Evolutionary conservation across 2,888 invertebrate species (phyloP), one percentile per base, ranked within the genome.

Genomic region (Drosophila neonasuta): DNA sequence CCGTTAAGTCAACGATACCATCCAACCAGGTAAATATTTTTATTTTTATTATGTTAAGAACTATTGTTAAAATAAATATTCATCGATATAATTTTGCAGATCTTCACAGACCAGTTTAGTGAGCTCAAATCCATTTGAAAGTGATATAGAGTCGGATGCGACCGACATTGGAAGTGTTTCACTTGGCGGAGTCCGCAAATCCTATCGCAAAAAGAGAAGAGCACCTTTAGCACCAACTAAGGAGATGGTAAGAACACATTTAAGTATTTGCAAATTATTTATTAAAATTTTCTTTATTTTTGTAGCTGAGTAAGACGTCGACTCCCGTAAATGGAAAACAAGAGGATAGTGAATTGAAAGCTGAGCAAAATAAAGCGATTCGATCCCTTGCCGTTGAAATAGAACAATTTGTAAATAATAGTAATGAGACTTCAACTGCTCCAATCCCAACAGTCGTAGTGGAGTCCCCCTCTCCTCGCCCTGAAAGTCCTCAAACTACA

Each of bases 151-250:
- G 24, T 78, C 79, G 11, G 82, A 84, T 58, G 74, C 88, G 80
- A 67, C 51, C 51, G 58, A 24, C 61, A 77, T 54, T 71, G 71
- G 61, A 50, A 75, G 58, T 72, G 36, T 39, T 45, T 56, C 44
- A 42, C 34, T 51, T 34, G 10, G 49, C 3, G 13, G 44, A 2
- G 62, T 55, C 32, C 24, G 41, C 24, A 77, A 93, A 51, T 91
- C 92, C 36, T 92, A 92, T 11, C 92, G 93, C 32, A 94, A 94
- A 90, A 94, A 94, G 89, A 92, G 93, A 71, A 92, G 92, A 68
- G 94, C 94, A 0, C 93, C 94, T 0, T 92, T 92, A 52, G 93
- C 94, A 5, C 94, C 92, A 24, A 61, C 45, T n/a, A 57, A 54
- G 52, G 69, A 78, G 55, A 59, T 66, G 74, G 74, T 74, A 62